Conservation (phyloP, 2,888 invertebrate species). For the Cheilosia pagana region DNA sequence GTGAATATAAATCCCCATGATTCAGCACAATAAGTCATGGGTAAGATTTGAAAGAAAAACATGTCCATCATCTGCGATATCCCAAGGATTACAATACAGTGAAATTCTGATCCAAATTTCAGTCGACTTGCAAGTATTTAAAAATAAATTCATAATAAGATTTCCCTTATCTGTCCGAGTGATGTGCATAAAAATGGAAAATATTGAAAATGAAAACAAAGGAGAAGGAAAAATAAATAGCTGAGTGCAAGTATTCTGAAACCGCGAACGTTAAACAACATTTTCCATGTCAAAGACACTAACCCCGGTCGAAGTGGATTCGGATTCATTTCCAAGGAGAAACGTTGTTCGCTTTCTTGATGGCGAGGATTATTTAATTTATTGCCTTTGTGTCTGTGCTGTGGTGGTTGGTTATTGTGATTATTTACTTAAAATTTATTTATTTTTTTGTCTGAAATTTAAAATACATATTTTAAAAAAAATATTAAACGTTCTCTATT, state of each 20-base stretch:
- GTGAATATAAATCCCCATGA: not conserved
- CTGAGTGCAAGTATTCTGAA: not conserved
- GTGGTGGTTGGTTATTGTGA: no score
- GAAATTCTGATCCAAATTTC: not conserved
- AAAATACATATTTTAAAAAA: no score
- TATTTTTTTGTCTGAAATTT: no score
- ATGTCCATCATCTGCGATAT: not conserved
- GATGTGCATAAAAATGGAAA: constrained; percentile 7
- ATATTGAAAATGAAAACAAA: constrained; percentile 19
- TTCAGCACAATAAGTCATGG: constrained; percentile 3
- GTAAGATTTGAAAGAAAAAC: not conserved
- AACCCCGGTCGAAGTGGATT: constrained; percentile 43
- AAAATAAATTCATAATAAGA: constrained; percentile 2
- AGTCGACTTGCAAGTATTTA: not conserved
- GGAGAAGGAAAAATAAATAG: not conserved
- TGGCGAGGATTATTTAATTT: constrained; percentile 49
- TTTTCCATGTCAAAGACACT: constrained; percentile 50
- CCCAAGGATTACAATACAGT: not conserved
- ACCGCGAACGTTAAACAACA: constrained; percentile 23
- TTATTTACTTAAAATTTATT: no score
- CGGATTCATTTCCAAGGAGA: constrained; percentile 50
- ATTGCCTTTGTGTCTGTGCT: constrained; percentile 33
- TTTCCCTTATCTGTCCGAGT: constrained; percentile 15
- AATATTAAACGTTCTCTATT: no score
- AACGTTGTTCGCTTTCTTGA: constrained; percentile 4